A percentile compares a stretch with the other conserved stretches of the same genome.
These are phyloP conservation scores for Hipposideros armiger DNA, from an alignment of 2,113 vertebrate species.

Conservation along the genomic window DNA sequence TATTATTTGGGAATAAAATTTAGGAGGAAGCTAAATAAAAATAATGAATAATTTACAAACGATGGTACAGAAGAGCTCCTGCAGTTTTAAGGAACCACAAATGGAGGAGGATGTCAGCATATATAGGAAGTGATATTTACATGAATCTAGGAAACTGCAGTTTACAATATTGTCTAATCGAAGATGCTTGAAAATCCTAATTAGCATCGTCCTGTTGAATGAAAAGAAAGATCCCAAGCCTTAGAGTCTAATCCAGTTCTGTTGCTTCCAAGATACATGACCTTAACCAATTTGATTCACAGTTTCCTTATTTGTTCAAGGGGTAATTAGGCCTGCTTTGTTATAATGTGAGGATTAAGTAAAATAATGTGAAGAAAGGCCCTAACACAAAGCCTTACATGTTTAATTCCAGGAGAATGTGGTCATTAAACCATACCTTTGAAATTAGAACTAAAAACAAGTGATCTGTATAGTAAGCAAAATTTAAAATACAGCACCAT, in stretches of 20 bases:
- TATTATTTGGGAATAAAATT: neutral
- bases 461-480: slow-evolving; percentile 64
- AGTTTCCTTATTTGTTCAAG: slow-evolving; percentile 12
- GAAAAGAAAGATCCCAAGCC: neutral
- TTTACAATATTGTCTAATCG: neutral
- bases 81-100: neutral
- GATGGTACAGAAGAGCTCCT: neutral
- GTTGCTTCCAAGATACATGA: neutral
- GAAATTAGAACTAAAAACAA: slow-evolving; percentile 65
- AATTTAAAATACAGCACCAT: slow-evolving; percentile 47
- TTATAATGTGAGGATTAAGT: slow-evolving; percentile 45
- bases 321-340: slow-evolving; percentile 53
- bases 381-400: slow-evolving; percentile 8
- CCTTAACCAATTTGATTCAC: slow-evolving; percentile 20
- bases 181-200: neutral
- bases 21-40: neutral
- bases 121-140: neutral
- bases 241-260: neutral
- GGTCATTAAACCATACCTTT: slow-evolving; percentile 76
- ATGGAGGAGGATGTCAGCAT: neutral
- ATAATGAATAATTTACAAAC: neutral
- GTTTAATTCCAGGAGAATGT: slow-evolving; percentile 54
- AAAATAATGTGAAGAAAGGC: slow-evolving; percentile 29
- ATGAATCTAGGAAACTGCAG: neutral
- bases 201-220: neutral